Percentiles rank a stretch among this genome's conserved stretches.
phyloP scores from a whole-genome alignment of 2,888 invertebrate genomes.

The Spodoptera littoralis region DNA sequence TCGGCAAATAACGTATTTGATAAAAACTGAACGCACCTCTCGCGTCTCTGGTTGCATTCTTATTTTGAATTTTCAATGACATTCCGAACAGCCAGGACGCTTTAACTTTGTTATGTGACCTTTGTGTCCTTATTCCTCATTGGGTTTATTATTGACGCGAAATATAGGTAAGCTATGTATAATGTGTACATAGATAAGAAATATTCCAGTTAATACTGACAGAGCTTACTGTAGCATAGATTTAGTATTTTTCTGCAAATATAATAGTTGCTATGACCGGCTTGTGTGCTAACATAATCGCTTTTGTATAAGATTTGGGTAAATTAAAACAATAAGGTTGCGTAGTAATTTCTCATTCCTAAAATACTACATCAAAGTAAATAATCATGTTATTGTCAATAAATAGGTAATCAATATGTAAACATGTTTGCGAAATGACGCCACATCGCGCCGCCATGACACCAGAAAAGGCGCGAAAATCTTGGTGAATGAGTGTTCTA shows the following conservation, averaged over 20 bases:
- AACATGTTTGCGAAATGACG: not conserved
- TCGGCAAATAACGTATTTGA: constrained; percentile 74
- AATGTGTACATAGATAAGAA: no score
- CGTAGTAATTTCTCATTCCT: no score
- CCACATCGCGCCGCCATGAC: constrained; percentile 45
- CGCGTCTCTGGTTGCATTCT: constrained; percentile 50
- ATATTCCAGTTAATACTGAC: no score
- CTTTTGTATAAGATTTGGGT: no score
- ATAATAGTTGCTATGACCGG: no score
- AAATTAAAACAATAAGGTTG: no score
- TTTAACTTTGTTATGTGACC: constrained; percentile 31
- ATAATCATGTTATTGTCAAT: no score
- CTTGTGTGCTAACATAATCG: no score
- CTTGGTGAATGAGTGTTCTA: constrained; percentile 61
- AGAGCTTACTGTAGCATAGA: no score
- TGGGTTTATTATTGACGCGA: constrained; percentile 1
- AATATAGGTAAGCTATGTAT: no score
- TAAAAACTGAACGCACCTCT: constrained; percentile 74
- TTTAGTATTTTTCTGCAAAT: no score
- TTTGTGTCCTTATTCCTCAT: constrained; percentile 15
- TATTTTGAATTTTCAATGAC: constrained; percentile 51
- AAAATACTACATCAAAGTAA: no score
- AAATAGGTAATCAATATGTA: not conserved
- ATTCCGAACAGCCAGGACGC: constrained; percentile 33
- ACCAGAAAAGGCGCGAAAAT: constrained; percentile 67